Percentiles rank a stretch among this genome's conserved stretches.
These are phyloP conservation scores for Buteo buteo DNA, from an alignment of 2,113 vertebrate species.

Conservation along the genomic window DNA sequence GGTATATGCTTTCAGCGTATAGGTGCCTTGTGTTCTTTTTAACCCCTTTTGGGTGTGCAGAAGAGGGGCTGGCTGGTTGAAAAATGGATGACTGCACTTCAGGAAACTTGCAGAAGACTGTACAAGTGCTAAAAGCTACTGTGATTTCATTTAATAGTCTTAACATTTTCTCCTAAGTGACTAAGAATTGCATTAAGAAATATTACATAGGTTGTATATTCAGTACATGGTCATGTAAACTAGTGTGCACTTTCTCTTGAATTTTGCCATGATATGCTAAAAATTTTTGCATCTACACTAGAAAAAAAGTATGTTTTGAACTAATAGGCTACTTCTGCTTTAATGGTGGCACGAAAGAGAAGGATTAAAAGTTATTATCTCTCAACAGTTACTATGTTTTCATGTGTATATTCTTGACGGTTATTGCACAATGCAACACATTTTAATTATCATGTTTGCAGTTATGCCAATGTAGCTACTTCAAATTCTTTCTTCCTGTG, in stretches of 20 bases:
- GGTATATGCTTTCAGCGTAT: background rate
- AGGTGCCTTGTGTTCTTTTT: background rate
- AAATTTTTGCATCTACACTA: background rate
- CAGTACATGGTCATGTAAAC: background rate
- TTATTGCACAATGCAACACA: background rate
- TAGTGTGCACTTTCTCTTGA: background rate
- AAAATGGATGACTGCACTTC: background rate
- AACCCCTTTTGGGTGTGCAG: background rate
- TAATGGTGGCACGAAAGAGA: rapidly evolving
- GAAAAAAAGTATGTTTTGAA: background rate
- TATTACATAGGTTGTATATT: background rate
- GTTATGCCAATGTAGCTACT: background rate
- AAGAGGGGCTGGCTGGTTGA: background rate
- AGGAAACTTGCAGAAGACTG: background rate
- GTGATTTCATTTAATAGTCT: background rate
- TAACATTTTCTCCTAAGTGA: background rate
- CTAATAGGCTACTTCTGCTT: background rate
- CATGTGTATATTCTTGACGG: background rate
- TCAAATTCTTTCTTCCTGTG: background rate
- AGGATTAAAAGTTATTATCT: background rate
- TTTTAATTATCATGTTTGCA: background rate
- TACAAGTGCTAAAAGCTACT: background rate
- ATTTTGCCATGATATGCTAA: background rate
- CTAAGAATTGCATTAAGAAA: background rate
- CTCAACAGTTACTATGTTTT: background rate